Percentiles rank a stretch among this genome's conserved stretches.
phyloP scores from a whole-genome alignment of 2,888 invertebrate genomes.

The Luperina nickerlii region DNA sequence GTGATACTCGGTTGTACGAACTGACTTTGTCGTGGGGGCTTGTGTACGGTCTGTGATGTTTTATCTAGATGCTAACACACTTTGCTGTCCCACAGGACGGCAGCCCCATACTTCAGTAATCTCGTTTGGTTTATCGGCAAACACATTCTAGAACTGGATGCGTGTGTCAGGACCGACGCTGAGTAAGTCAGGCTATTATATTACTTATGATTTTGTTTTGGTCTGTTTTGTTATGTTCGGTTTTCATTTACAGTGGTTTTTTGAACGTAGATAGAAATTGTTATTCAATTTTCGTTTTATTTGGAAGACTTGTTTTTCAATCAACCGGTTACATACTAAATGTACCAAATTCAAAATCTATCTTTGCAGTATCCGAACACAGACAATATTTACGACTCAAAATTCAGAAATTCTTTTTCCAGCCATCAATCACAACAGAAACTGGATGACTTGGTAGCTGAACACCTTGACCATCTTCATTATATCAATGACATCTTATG shows the following conservation, averaged over 20 bases:
- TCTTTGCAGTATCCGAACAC: conserved; percentile 38
- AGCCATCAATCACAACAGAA: conserved; percentile 97
- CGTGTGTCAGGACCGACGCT: conserved; percentile 98
- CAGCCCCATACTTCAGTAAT: conserved; percentile 99
- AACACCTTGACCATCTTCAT: conserved; percentile 99
- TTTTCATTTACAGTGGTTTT: conserved; percentile 21
- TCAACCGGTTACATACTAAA: conserved; percentile 54
- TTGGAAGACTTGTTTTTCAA: neutral
- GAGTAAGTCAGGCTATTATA: conserved; percentile 92
- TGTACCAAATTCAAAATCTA: conserved; percentile 61
- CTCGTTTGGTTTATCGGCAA: conserved; percentile 99
- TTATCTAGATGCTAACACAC: conserved; percentile 27
- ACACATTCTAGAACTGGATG: conserved; percentile 98
- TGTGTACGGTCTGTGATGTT: neutral
- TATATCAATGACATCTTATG: conserved; percentile 99
- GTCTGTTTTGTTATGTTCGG: conserved; percentile 61
- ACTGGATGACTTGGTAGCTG: conserved; percentile 98
- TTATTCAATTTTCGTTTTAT: conserved; percentile 2
- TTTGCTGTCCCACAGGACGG: conserved; percentile 92
- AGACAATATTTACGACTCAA: conserved; percentile 55
- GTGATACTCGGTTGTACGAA: conserved; percentile 15
- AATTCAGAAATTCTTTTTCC: conserved; percentile 75
- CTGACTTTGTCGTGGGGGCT: conserved; percentile 34
- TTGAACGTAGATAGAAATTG: neutral
- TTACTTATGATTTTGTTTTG: conserved; percentile 55